Percentiles rank a stretch among this genome's conserved stretches.
These are phyloP conservation scores for Lophura swinhoii DNA, from an alignment of 2,797 vertebrate genomes.

Conservation along the genomic window DNA sequence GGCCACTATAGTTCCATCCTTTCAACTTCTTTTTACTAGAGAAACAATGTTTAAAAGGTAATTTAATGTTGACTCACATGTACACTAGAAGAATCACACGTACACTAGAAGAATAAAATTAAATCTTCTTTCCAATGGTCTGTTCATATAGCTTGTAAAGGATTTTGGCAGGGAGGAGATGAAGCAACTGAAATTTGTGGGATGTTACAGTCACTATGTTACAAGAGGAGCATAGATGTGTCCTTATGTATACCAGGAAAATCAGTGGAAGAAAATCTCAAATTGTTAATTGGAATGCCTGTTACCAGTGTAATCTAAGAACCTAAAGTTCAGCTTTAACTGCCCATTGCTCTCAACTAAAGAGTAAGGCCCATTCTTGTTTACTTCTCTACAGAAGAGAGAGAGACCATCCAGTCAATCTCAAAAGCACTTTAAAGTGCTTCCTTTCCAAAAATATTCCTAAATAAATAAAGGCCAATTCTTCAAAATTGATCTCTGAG, in stretches of 20 bases:
- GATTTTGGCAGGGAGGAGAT: accelerated
- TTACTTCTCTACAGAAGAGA: not conserved
- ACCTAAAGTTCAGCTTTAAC: not conserved
- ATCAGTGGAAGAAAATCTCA: not conserved
- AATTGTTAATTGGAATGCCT: not conserved
- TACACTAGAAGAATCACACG: not conserved
- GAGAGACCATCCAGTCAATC: not conserved
- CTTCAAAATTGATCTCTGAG: not conserved
- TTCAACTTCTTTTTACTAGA: not conserved
- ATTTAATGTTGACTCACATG: not conserved
- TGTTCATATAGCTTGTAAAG: not conserved
- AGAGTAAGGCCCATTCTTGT: not conserved
- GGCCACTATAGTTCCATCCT: not conserved
- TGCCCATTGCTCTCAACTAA: not conserved
- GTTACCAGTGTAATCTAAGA: not conserved
- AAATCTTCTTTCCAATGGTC: not conserved
- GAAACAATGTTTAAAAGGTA: not conserved
- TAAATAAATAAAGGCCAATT: not conserved
- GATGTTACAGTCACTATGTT: not conserved
- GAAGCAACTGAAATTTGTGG: not conserved
- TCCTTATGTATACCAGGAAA: not conserved
- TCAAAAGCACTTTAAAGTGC: not conserved
- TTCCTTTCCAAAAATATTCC: not conserved
- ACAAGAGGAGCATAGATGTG: not conserved
- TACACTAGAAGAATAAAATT: not conserved